These are phyloP conservation scores for Bellardia pandia DNA, from an alignment of 2,888 invertebrate genomes.

Conservation along the genomic window DNA sequence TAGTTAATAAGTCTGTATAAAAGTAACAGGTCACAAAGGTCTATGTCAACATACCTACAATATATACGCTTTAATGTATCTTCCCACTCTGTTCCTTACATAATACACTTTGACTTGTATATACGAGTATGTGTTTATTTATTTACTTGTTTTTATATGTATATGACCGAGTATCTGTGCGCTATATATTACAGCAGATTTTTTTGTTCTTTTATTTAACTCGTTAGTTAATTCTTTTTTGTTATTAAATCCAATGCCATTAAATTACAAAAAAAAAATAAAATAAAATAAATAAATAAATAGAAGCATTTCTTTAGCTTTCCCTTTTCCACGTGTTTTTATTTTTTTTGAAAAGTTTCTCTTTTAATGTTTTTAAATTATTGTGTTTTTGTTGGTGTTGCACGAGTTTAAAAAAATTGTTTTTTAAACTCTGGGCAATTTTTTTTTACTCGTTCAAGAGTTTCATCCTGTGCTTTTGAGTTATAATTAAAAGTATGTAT, in stretches of 20 bases:
- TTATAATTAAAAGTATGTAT: conserved; percentile 2
- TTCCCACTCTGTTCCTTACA: background rate
- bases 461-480: conserved; percentile 3
- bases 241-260: conserved; percentile 13
- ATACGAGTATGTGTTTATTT: background rate
- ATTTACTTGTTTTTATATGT: background rate
- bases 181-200: conserved; percentile 1
- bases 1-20: background rate
- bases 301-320: background rate
- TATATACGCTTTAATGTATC: background rate
- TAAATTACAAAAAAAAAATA: background rate
- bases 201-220: background rate
- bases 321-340: background rate
- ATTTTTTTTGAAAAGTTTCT: background rate
- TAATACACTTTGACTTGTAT: no score
- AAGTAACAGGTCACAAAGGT: background rate
- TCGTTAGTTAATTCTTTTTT: background rate
- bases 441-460: background rate
- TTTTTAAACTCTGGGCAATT: background rate
- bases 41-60: background rate
- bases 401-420: background rate
- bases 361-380: background rate
- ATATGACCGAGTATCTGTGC: background rate
- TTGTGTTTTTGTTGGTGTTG: no score
- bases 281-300: background rate